Evolutionary conservation across 2,113 vertebrate species (phyloP).

Genomic region (Pterocles burchelli): DNA sequence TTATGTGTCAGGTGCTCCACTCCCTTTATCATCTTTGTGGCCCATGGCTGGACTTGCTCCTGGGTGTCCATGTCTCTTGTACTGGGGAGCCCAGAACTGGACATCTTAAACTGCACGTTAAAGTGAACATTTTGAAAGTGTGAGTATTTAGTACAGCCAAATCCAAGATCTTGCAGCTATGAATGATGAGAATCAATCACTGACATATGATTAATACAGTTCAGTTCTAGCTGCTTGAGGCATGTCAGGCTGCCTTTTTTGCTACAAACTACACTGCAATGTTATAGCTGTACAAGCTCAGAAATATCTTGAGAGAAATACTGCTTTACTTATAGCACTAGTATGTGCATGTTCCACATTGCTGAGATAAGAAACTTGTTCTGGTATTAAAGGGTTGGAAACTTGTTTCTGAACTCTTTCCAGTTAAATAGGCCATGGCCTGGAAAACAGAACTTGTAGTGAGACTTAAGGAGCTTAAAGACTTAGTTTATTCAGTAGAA

Average conservation of each 20-base stretch:
- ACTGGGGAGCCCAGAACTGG: background rate
- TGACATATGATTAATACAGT: background rate
- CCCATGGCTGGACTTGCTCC: background rate
- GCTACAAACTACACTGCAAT: background rate
- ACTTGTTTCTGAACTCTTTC: background rate
- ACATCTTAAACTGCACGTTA: background rate
- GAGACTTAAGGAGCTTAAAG: conserved; percentile 46
- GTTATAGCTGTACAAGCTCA: background rate
- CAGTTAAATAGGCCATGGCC: conserved; percentile 22
- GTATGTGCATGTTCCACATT: background rate
- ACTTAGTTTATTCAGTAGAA: conserved; percentile 21
- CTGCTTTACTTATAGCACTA: background rate
- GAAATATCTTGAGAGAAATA: background rate
- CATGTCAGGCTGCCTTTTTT: background rate
- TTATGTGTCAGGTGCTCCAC: too few relatives aligned
- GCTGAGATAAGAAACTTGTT: background rate
- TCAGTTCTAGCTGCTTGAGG: background rate
- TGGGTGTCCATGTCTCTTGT: background rate
- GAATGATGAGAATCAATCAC: background rate
- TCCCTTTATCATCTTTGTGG: too few relatives aligned
- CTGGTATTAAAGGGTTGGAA: background rate
- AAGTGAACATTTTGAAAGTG: background rate
- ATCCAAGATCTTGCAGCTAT: background rate
- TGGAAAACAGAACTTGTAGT: conserved; percentile 11
- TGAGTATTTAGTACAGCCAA: background rate